These are phyloP conservation scores for Zaprionus lineosus DNA, from an alignment of 2,888 invertebrate genomes.

Conservation along the genomic window DNA sequence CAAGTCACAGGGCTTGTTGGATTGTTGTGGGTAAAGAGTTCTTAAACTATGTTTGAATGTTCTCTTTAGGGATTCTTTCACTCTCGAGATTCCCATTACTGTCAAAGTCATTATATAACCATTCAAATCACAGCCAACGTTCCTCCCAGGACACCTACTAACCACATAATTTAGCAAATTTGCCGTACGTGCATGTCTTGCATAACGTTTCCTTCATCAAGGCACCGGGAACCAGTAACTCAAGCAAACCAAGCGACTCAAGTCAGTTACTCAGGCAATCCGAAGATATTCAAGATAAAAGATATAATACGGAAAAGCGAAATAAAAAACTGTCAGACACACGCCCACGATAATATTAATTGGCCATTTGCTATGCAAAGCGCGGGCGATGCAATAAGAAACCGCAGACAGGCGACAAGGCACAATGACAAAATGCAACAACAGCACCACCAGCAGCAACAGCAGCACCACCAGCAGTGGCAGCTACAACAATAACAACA, in stretches of 20 bases:
- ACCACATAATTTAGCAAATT: conserved; percentile 59
- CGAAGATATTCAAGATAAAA: conserved; percentile 40
- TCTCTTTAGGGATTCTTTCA: too few relatives aligned
- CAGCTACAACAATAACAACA: conserved; percentile 3
- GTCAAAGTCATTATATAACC: conserved; percentile 26
- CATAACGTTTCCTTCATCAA: conserved; percentile 72
- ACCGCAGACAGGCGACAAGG: conserved; percentile 67
- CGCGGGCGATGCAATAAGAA: conserved; percentile 58
- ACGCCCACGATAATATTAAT: conserved; percentile 78
- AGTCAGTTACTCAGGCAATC: too few relatives aligned
- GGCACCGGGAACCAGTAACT: conserved; percentile 14
- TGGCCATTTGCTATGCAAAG: conserved; percentile 68
- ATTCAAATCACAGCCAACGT: conserved; percentile 24
- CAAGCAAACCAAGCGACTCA: too few relatives aligned
- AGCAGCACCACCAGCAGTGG: conserved; percentile 35
- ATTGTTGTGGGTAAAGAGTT: too few relatives aligned
- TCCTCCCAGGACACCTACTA: conserved; percentile 36
- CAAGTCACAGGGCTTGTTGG: too few relatives aligned
- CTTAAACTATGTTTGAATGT: too few relatives aligned
- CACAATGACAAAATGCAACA: conserved; percentile 75
- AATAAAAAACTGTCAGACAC: conserved; percentile 44
- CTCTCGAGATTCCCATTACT: conserved; percentile 37
- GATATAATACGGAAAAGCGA: conserved; percentile 3
- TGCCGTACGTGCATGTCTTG: conserved; percentile 71
- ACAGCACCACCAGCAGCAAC: conserved; percentile 32